Percentiles rank a stretch among this genome's conserved stretches.
phyloP scores from a whole-genome alignment of 2,113 vertebrate genomes.

The Myiozetetes cayanensis region DNA sequence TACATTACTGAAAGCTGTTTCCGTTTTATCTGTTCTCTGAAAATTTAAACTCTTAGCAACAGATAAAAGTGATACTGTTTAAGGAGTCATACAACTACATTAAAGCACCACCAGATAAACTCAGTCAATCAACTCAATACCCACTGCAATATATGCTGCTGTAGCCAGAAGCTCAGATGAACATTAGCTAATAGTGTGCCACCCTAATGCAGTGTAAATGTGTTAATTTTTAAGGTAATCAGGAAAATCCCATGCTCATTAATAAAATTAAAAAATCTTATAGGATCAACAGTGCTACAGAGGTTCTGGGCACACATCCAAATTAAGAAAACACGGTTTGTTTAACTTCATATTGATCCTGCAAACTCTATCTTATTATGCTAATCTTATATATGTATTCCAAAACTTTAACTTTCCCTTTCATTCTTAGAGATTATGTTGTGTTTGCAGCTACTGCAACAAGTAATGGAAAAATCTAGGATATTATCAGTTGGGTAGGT shows the following conservation, averaged over 20 bases:
- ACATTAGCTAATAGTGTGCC: background rate
- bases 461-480: background rate
- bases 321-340: background rate
- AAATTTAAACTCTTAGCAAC: background rate
- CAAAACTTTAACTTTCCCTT: background rate
- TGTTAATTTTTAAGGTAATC: slow-evolving; percentile 15
- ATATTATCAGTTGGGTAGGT: background rate
- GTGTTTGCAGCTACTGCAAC: background rate
- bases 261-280: background rate
- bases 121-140: background rate
- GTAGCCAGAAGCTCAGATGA: background rate
- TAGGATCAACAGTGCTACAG: background rate
- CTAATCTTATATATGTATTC: background rate
- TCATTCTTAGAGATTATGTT: background rate
- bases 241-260: slow-evolving; percentile 2
- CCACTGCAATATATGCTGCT: background rate
- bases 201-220: background rate
- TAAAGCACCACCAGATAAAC: background rate
- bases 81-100: background rate
- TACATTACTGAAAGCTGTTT: background rate
- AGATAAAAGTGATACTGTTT: background rate
- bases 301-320: background rate
- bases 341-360: background rate
- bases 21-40: background rate
- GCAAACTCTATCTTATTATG: background rate